Evolutionary conservation across 2,888 invertebrate species (phyloP).

Genomic region (Heliconius ismenius): DNA sequence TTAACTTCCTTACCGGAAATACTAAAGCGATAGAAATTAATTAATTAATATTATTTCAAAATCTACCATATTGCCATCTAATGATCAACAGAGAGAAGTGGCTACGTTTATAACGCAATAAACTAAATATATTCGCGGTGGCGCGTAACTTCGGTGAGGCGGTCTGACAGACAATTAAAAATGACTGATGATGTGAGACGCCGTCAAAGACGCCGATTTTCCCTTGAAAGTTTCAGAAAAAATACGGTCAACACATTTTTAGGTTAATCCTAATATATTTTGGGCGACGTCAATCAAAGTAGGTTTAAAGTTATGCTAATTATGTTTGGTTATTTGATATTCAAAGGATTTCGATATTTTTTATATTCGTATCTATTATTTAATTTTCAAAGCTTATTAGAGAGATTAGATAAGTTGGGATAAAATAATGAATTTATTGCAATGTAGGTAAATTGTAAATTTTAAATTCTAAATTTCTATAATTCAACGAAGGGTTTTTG

Average conservation of each 20-base stretch:
- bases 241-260: constrained; percentile 66
- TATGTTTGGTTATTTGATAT: constrained; percentile 35
- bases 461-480: too few species aligned
- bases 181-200: constrained; percentile 75
- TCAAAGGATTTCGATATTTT: constrained; percentile 25
- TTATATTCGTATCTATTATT: not conserved
- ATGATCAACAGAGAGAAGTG: constrained; percentile 52
- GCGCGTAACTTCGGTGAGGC: constrained; percentile 59
- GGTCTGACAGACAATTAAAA: constrained; percentile 80
- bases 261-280: constrained; percentile 61
- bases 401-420: too few species aligned
- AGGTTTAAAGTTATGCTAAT: constrained; percentile 37
- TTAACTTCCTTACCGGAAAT: constrained; percentile 17
- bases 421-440: too few species aligned
- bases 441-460: too few species aligned
- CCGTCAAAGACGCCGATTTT: constrained; percentile 62
- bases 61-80: constrained; percentile 44
- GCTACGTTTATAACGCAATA: constrained; percentile 73
- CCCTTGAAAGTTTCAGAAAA: constrained; percentile 52
- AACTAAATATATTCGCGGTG: constrained; percentile 76
- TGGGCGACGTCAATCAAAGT: constrained; percentile 58
- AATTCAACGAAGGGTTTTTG: too few species aligned
- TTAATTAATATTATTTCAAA: constrained; percentile 19
- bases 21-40: not conserved
- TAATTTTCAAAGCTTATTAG: not conserved